A percentile compares a stretch with the other conserved stretches of the same genome.
phyloP scores from a whole-genome alignment of 2,113 vertebrate species.

The Gila orcuttii region DNA sequence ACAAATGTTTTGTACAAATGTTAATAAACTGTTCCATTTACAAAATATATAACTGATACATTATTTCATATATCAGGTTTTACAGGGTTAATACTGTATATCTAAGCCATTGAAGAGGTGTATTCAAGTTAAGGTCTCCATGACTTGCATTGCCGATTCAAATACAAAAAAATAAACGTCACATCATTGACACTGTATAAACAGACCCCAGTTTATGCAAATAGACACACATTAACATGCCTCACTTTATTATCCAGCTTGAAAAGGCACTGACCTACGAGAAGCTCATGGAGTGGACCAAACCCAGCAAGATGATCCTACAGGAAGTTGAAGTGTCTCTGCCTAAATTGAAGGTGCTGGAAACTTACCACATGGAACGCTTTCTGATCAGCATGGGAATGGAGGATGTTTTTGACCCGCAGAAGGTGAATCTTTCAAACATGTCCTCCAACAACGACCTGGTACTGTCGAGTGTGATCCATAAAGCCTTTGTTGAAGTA shows the following conservation, averaged over 20 bases:
- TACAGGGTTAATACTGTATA: neutral
- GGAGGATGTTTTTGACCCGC: constrained; percentile 66
- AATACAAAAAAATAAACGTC: too few relatives aligned
- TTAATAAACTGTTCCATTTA: too few relatives aligned
- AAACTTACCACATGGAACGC: constrained; percentile 71
- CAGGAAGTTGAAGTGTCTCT: constrained; percentile 69
- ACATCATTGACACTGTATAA: too few relatives aligned
- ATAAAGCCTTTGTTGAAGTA: constrained; percentile 88
- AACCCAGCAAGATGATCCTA: constrained; percentile 66
- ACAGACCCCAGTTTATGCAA: too few relatives aligned
- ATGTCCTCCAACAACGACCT: constrained; percentile 81
- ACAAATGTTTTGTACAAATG: too few relatives aligned
- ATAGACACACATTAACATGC: neutral
- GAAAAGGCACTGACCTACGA: constrained; percentile 75
- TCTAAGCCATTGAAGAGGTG: neutral
- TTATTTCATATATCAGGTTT: neutral
- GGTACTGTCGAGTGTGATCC: constrained; percentile 82
- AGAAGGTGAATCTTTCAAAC: constrained; percentile 76
- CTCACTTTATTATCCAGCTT: constrained; percentile 67
- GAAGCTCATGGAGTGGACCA: constrained; percentile 75
- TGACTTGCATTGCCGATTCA: too few relatives aligned
- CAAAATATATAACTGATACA: too few relatives aligned
- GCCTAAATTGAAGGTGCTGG: constrained; percentile 76
- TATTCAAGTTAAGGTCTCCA: neutral
- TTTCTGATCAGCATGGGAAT: constrained; percentile 76